These are phyloP conservation scores for Otolemur crassicaudatus DNA, from an alignment of 2,797 vertebrate species.

Conservation along the genomic window DNA sequence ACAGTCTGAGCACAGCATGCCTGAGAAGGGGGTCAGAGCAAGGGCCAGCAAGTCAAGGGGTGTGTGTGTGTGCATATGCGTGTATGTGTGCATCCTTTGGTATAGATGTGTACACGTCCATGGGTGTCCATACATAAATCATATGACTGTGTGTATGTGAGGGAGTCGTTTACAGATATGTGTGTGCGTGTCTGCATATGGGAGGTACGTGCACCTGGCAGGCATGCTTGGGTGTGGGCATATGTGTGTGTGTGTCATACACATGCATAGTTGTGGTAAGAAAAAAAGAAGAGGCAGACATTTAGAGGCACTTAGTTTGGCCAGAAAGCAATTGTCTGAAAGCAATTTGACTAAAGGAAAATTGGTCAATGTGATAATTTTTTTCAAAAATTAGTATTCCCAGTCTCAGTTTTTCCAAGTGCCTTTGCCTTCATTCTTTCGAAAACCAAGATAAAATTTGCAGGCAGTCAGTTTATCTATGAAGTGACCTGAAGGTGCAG, in stretches of 20 bases:
- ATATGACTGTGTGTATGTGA: neutral
- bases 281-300: neutral
- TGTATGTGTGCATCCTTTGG: neutral
- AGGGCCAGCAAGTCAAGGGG: too few species aligned
- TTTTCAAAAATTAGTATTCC: neutral
- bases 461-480: neutral
- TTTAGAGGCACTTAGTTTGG: neutral
- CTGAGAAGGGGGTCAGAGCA: neutral
- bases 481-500: neutral
- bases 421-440: neutral
- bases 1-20: neutral
- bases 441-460: neutral
- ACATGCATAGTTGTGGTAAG: accelerated
- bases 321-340: neutral
- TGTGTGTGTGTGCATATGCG: too few species aligned
- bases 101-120: neutral
- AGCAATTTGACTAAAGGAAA: neutral
- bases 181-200: neutral
- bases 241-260: neutral
- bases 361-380: neutral
- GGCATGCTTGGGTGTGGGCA: neutral
- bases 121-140: neutral
- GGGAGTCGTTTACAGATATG: too few species aligned
- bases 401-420: neutral
- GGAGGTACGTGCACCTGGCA: neutral